Evolutionary conservation across 1,140 invertebrate species (phyloP).

Genomic region (Bombus picipes): DNA sequence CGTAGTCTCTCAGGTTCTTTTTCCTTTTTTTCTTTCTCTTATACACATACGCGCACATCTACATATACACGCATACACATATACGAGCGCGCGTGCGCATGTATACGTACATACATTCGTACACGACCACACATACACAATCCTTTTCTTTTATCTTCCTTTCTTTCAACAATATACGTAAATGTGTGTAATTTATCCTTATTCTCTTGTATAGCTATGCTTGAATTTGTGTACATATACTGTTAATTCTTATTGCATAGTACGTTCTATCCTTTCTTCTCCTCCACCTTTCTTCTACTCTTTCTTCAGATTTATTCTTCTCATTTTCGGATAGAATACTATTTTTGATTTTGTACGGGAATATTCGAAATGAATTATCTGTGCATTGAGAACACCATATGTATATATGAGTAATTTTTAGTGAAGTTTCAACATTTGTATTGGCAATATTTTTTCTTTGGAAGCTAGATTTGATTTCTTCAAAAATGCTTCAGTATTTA

Average conservation of each 20-base stretch:
- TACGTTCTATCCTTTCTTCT: slow-evolving; percentile 36
- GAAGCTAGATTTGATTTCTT: not conserved
- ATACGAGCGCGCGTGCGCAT: not conserved
- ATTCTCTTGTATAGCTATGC: slow-evolving; percentile 24
- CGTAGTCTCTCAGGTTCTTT: slow-evolving; percentile 36
- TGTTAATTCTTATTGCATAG: slow-evolving; percentile 30
- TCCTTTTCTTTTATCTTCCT: slow-evolving; percentile 38
- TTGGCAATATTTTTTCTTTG: too few species aligned
- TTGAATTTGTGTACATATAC: slow-evolving; percentile 5
- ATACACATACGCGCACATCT: not conserved
- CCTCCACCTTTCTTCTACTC: not conserved
- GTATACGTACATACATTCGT: not conserved
- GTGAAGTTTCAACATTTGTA: not conserved
- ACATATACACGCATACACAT: not conserved
- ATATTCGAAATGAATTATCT: not conserved
- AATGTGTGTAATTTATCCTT: slow-evolving; percentile 54
- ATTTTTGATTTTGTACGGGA: not conserved
- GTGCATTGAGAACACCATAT: not conserved
- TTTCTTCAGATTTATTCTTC: slow-evolving; percentile 60
- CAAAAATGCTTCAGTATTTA: not conserved
- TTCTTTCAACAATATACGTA: slow-evolving; percentile 58
- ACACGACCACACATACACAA: not conserved
- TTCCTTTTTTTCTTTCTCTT: slow-evolving; percentile 45
- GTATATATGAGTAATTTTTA: not conserved
- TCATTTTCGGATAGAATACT: slow-evolving; percentile 51